These are phyloP conservation scores for Apotomis capreana DNA, from an alignment of 2,888 invertebrate species.

Conservation along the genomic window DNA sequence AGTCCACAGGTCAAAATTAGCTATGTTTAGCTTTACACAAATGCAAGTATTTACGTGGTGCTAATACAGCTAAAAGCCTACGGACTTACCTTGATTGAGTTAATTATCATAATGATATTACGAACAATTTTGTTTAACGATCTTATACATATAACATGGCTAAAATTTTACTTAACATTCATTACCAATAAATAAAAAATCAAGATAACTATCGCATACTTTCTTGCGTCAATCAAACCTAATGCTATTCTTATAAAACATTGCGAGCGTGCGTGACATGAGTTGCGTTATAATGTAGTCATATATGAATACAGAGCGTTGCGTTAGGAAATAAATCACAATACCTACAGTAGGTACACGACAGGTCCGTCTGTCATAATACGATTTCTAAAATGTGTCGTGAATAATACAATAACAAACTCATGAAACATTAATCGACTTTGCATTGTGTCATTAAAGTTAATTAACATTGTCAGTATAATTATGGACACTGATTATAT, in stretches of 20 bases:
- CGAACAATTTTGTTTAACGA: no score
- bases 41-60: no score
- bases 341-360: conserved; percentile 33
- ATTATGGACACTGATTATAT: conserved; percentile 75
- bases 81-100: no score
- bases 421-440: conserved; percentile 42
- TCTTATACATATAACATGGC: no score
- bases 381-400: conserved; percentile 41
- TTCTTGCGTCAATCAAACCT: background rate
- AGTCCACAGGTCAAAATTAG: no score
- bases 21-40: no score
- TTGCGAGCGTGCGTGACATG: conserved; percentile 11
- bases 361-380: conserved; percentile 36
- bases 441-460: conserved; percentile 40
- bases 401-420: conserved; percentile 41
- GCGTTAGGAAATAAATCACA: conserved; percentile 43
- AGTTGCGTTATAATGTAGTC: conserved; percentile 32
- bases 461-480: conserved; percentile 68
- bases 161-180: background rate
- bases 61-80: no score
- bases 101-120: no score
- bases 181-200: background rate
- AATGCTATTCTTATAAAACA: conserved; percentile 13
- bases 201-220: background rate
- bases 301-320: conserved; percentile 23